Evolutionary conservation across 1,140 invertebrate species (phyloP).

Genomic region (Cylas formicarius): DNA sequence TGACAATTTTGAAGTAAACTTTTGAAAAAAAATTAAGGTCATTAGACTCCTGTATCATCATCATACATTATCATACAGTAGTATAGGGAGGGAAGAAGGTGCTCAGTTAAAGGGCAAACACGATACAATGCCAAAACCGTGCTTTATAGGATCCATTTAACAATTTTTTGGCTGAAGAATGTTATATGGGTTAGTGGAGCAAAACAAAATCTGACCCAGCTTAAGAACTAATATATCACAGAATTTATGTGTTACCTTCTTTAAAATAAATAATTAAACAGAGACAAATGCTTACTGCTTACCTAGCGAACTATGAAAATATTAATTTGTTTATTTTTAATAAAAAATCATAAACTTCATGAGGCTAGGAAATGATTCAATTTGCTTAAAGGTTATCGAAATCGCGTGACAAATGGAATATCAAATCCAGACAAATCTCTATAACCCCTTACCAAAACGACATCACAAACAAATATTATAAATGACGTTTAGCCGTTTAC

Average conservation of each 20-base stretch:
- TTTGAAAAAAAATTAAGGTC: constrained; percentile 4
- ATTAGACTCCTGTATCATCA: neutral
- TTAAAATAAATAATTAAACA: too few species aligned
- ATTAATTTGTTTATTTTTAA: neutral
- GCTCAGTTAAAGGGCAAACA: neutral
- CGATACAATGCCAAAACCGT: neutral
- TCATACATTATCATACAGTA: constrained; percentile 6
- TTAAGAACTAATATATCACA: too few species aligned
- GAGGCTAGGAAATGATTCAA: neutral
- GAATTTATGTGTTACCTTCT: too few species aligned
- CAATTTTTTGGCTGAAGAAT: neutral
- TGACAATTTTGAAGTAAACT: constrained; percentile 56
- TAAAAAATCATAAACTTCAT: neutral
- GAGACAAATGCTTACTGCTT: too few species aligned
- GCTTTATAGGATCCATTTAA: neutral
- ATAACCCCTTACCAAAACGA: constrained; percentile 11
- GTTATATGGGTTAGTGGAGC: neutral
- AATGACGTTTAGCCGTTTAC: constrained; percentile 48
- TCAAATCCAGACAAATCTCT: neutral
- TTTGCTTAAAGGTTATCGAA: constrained; percentile 2
- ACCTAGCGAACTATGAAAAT: too few species aligned
- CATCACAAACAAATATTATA: neutral
- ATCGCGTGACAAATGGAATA: constrained; percentile 1
- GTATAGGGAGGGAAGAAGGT: neutral
- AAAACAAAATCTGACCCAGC: neutral